phyloP scores from a whole-genome alignment of 2,113 vertebrate species.

The Zootoca vivipara region DNA sequence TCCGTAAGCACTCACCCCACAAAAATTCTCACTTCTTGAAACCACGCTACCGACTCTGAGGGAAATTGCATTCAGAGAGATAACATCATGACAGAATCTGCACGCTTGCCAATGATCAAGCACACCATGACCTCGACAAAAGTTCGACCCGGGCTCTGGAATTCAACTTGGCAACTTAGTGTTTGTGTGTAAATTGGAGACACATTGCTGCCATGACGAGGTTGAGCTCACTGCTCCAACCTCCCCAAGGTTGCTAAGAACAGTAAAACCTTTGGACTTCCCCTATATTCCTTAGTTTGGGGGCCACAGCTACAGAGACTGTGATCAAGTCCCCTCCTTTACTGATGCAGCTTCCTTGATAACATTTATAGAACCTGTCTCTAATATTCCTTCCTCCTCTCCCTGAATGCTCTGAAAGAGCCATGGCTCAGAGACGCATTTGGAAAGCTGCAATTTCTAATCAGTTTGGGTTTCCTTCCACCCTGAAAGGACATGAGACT shows the following conservation, averaged over 20 bases:
- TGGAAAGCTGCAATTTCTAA: neutral
- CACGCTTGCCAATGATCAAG: neutral
- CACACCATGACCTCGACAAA: neutral
- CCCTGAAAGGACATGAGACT: neutral
- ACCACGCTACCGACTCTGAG: neutral
- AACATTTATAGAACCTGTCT: conserved; percentile 15
- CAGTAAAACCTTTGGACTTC: neutral
- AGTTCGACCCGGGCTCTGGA: neutral
- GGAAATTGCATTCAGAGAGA: neutral
- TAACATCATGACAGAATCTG: conserved; percentile 8
- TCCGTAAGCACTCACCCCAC: neutral
- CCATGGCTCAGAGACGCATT: neutral
- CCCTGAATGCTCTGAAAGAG: neutral
- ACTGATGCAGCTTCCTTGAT: neutral
- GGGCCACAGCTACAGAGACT: conserved; percentile 11
- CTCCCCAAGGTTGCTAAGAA: neutral
- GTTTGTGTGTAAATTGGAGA: neutral
- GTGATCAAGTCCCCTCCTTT: conserved; percentile 16
- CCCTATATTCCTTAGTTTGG: neutral
- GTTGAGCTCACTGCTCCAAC: neutral
- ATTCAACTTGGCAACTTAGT: neutral
- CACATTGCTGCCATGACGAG: neutral
- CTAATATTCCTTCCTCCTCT: neutral
- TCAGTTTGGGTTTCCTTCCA: neutral
- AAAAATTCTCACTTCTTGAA: neutral